Base-by-base conservation (phyloP, 2,113 vertebrate species). In the Neogale vison region DNA sequence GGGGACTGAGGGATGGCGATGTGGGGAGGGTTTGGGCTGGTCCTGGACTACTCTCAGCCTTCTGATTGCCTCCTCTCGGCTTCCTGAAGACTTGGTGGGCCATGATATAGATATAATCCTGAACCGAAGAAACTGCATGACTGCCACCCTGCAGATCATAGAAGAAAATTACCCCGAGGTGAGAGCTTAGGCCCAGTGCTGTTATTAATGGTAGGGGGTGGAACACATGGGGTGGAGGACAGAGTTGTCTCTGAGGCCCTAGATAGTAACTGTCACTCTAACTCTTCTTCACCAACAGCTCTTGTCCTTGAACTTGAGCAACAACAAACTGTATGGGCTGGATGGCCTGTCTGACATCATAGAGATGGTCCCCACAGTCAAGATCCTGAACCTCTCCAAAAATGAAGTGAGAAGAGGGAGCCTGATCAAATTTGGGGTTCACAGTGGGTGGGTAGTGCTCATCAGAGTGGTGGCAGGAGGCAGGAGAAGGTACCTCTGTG, bases 111-210 rank as follows among this genome's bases (percentile, higher is more conserved):
- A 99, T 20, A 96, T 99, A 11, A 98, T 99, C 87, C 96, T 99
- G 96, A 99, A 98, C 95, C 98, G 98, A 72, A 99, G 98, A 96
- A 98, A 80, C 36, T 99, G 97, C 97, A 99, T 99, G 99, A 86
- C 98, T 67, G 98, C 99, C 14, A 98, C 99, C 36, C 90, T 99
- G 47, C 98, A 98, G 67, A 99, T 99, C 71, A 99, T 99, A n/a
- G 98, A 99, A 97, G 99, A 99, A 67, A 99, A 99, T 97, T 99
- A 99, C 93, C 99, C 99, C 11, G 98, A 99, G 93, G 97, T 97
- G 8, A 97, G 79, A 29, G 45, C 59, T 80, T 74, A 86, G 55
- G 34, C 13, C 18, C 6, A 24, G 80, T 52, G 36, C 34, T 86
- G 12, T 12, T 82, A 50, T 95, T 69, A 76, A 47, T 21, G 39